Base-by-base conservation (phyloP, 2,888 invertebrate species). In the Heteropelma amictum region DNA sequence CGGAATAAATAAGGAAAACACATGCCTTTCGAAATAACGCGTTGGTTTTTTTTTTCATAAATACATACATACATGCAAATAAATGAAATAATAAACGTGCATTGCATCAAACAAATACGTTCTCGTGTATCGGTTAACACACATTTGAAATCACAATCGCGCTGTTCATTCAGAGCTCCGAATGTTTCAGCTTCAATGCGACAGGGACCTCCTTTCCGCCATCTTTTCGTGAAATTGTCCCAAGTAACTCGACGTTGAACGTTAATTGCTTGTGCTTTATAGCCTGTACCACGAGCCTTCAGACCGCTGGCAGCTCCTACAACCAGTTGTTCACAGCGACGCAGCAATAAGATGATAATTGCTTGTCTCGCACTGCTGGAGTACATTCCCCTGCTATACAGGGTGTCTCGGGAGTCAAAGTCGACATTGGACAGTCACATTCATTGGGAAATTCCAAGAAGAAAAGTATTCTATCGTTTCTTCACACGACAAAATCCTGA, bases 261-360 rank as follows among this genome's bases (percentile, higher is more conserved):
- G 74, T 65, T 64, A 71, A 69, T 74, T 74, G 70, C 64, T 70
- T 58, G 64, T 74, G 64, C 68, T 73, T 73, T 73, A 73, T 73
- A 28, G 64, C 56, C 38, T 53, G 72, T 67, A 60, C n/a, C 54
- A 67, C 49, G 28, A 64, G 54, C 10, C 68, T 61, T 19, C 45
- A 56, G 47, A 60, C 61, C 61, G 49, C 72, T 49, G 53, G 45
- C 61, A 49, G 54, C 54, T 60, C 53, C 19, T 53, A 47, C 67
- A 47, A 38, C 35, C 61, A 40, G 56, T 40, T 19, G 54, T 54
- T 40, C 68, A 53, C 65, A 30, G 33, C 33, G 54, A 61, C 54
- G 33, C 45, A 63, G 68, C 45, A 42, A 42, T 53, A 56, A 56
- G 63, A 68, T 42, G 56, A 42, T 68, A 73, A 73, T 73, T 73